Percentiles rank a stretch among this genome's conserved stretches.
phyloP scores from a whole-genome alignment of 2,113 vertebrate genomes.

The Pachycephala philippinensis region DNA sequence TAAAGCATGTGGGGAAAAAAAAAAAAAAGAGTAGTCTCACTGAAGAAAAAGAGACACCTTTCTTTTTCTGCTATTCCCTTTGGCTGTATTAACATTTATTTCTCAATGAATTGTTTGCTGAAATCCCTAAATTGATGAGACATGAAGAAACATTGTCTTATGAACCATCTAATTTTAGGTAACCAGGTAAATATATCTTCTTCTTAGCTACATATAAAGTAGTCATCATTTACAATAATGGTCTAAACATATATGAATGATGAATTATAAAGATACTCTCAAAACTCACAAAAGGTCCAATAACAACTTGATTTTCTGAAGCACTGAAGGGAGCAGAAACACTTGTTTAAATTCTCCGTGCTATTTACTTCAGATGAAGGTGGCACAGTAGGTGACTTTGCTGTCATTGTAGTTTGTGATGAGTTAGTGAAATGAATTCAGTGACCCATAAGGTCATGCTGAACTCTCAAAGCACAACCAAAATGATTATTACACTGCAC shows the following conservation, averaged over 20 bases:
- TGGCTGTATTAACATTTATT: background rate
- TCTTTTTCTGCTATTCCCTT: background rate
- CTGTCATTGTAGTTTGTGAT: conserved; percentile 54
- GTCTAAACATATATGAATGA: background rate
- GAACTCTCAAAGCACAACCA: conserved; percentile 29
- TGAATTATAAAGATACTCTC: background rate
- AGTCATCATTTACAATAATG: background rate
- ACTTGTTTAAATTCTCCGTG: conserved; percentile 23
- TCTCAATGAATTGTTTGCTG: background rate
- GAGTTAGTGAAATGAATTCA: conserved; percentile 55
- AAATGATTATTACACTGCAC: background rate
- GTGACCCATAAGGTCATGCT: conserved; percentile 2
- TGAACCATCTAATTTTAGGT: background rate
- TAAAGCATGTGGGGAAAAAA: background rate
- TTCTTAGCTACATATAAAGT: background rate
- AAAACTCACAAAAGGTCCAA: background rate
- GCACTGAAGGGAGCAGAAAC: background rate
- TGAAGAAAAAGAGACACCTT: background rate
- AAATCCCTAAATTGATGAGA: background rate
- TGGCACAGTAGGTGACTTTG: conserved; percentile 48
- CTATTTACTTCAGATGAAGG: conserved; percentile 30
- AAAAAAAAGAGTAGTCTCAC: background rate
- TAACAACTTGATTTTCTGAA: background rate
- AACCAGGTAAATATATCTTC: background rate
- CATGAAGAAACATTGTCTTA: background rate